Percentiles rank a stretch among this genome's conserved stretches.
phyloP scores from a whole-genome alignment of 2,888 invertebrate species.

The Mantis religiosa region DNA sequence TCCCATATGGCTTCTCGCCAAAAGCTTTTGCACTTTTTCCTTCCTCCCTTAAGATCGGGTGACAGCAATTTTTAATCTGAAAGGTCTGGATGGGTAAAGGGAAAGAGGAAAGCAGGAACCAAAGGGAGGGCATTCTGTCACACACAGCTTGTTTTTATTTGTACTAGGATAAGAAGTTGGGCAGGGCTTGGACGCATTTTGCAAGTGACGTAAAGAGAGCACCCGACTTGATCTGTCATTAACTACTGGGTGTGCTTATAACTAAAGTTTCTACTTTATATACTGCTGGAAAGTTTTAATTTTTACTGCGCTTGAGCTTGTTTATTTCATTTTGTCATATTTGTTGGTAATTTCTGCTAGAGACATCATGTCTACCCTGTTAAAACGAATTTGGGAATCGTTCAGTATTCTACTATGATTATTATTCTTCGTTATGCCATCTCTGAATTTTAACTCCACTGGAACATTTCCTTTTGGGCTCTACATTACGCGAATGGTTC shows the following conservation, averaged over 20 bases:
- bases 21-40: background rate
- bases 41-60: background rate
- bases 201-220: background rate
- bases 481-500: no score
- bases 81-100: background rate
- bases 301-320: no score
- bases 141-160: background rate
- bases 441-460: no score
- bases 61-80: background rate
- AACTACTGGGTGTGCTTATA: background rate
- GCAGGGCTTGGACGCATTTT: background rate
- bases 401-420: no score
- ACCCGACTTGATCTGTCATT: background rate
- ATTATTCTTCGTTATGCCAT: no score
- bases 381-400: no score
- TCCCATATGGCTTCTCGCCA: background rate
- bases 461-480: no score
- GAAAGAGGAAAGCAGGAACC: background rate
- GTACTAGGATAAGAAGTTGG: background rate
- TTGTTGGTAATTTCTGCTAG: no score
- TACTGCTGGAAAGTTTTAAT: no score
- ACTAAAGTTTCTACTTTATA: no score
- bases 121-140: background rate
- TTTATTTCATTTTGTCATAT: no score
- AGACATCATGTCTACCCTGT: no score